Evolutionary conservation across 2,113 vertebrate genomes (phyloP).

Genomic region (Austrofundulus limnaeus): DNA sequence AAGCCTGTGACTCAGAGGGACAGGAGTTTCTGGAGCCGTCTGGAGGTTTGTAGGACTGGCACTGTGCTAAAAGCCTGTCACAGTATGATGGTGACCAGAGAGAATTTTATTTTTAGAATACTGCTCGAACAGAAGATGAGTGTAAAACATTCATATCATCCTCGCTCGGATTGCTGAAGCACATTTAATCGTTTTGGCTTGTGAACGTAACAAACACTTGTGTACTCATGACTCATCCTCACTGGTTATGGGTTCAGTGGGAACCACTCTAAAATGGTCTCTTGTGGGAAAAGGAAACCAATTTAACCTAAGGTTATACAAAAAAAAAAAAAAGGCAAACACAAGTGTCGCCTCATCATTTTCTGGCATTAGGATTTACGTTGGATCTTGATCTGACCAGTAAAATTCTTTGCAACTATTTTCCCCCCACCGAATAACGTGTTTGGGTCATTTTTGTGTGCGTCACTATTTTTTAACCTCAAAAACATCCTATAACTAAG

Average conservation of each 20-base stretch:
- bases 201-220: not conserved
- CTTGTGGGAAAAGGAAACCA: not conserved
- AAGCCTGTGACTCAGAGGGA: slow-evolving; percentile 9
- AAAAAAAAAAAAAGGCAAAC: not conserved
- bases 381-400: too few species aligned
- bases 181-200: slow-evolving; percentile 12
- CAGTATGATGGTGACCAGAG: not conserved
- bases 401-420: not conserved
- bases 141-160: slow-evolving; percentile 14
- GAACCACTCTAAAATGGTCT: not conserved
- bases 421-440: not conserved
- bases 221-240: not conserved
- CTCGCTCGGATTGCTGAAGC: not conserved
- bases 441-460: too few species aligned
- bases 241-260: not conserved
- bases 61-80: not conserved
- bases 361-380: too few species aligned
- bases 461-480: too few species aligned
- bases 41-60: not conserved
- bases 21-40: slow-evolving; percentile 5
- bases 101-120: slow-evolving; percentile 10
- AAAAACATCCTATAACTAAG: too few species aligned
- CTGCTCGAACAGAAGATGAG: not conserved
- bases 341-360: too few species aligned
- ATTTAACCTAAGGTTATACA: not conserved